Conservation (phyloP, 1,140 invertebrate species). For the Andrena cerasifolii region DNA sequence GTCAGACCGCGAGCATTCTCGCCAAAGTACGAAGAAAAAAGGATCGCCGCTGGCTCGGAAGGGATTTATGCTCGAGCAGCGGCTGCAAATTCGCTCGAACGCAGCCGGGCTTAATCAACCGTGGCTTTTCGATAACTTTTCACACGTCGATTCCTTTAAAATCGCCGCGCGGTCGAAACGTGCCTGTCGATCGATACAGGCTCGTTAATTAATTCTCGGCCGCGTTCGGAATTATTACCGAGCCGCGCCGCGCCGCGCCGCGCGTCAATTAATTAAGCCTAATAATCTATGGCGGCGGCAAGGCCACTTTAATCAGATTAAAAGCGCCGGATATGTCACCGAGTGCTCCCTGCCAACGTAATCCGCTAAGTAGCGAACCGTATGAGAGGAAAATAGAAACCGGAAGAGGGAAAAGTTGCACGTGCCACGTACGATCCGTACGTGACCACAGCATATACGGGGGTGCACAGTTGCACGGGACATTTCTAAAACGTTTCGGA, state of each 20-base stretch:
- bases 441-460: too few relatives aligned
- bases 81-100: not conserved
- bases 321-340: conserved; percentile 44
- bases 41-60: not conserved
- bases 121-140: not conserved
- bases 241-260: not conserved
- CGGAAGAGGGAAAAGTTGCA: not conserved
- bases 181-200: not conserved
- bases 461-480: too few relatives aligned
- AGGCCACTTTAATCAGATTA: conserved; percentile 61
- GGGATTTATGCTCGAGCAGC: not conserved
- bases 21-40: too few relatives aligned
- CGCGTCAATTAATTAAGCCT: conserved; percentile 50
- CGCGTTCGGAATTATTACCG: conserved; percentile 9
- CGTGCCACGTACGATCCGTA: not conserved
- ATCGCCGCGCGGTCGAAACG: not conserved
- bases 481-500: not conserved
- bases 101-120: not conserved
- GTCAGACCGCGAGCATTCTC: not conserved
- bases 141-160: not conserved
- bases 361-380: conserved; percentile 49
- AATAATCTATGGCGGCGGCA: conserved; percentile 28
- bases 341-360: conserved; percentile 17
- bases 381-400: not conserved
- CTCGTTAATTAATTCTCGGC: conserved; percentile 43